Evolutionary conservation across 2,888 invertebrate species (phyloP), one percentile per base, ranked within the genome.

Genomic region (Drosophila yooni): DNA sequence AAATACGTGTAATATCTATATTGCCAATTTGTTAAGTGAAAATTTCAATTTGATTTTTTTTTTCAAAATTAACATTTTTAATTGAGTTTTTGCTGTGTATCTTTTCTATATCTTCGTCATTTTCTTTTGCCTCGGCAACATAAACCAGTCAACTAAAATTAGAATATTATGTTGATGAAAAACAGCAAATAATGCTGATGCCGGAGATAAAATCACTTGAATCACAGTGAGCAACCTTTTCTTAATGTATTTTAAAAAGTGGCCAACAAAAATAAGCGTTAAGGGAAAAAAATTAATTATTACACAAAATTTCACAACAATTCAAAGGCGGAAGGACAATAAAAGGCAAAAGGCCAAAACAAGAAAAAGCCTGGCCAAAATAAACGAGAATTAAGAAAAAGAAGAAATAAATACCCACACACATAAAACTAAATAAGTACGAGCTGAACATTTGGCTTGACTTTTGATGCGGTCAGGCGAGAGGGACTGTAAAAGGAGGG

Each of bases 241-340:
- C 73, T 25, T 29, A 1, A 15, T 46, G 8, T 46, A 46, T 46
- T 25, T 29, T 13, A 25, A 51, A 27, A 74, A 75, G 54, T 52
- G 54, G 40, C n/a, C 61, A 56, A 38, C 27, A 73, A 70, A 67
- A 68, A 57, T 56, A 78, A 82, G 51, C 48, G 64, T 29, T n/a
- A 29, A 29, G 27, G 52, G 54, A 68, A 84, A 76, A 83, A 82
- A 85, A 83, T 83, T 85, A 89, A 85, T 85, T 85, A 89, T 89
- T 86, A 73, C 83, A 74, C 74, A 88, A 83, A 88, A 86, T 78
- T 88, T 68, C 74, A 86, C 88, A 82, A 74, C 82, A 69, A 86
- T 78, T 89, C 78, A 74, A 85, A 81, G 64, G 76, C 78, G 76
- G 86, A 89, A 78, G 85, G 83, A 85, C 88, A 89, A 89, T 81